phyloP scores from a whole-genome alignment of 2,888 invertebrate species.

The Melipona bicolor region DNA sequence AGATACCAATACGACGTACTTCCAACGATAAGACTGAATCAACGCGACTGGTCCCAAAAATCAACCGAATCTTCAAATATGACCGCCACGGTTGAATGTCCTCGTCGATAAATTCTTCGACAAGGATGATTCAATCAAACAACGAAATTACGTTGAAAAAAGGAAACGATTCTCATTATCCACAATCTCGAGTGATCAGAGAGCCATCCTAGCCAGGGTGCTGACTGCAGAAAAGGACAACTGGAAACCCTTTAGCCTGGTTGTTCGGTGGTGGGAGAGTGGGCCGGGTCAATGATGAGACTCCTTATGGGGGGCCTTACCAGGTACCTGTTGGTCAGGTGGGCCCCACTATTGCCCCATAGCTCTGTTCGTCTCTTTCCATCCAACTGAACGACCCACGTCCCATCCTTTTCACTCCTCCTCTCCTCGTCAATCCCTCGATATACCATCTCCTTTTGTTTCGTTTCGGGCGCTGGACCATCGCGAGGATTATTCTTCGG shows the following conservation, averaged over 20 bases:
- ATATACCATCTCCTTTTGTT: slow-evolving; percentile 56
- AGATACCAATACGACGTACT: background rate
- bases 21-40: background rate
- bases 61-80: background rate
- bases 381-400: slow-evolving; percentile 17
- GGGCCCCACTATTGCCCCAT: slow-evolving; percentile 75
- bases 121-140: slow-evolving; percentile 37
- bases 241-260: slow-evolving; percentile 69
- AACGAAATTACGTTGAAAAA: slow-evolving; percentile 30
- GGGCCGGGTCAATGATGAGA: slow-evolving; percentile 79
- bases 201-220: slow-evolving; percentile 58
- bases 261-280: slow-evolving; percentile 71
- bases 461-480: slow-evolving; percentile 54
- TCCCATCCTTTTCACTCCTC: slow-evolving; percentile 50
- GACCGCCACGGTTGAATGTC: background rate
- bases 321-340: slow-evolving; percentile 81
- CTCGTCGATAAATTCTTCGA: slow-evolving; percentile 19
- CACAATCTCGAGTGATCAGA: slow-evolving; percentile 32
- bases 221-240: slow-evolving; percentile 68
- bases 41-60: background rate
- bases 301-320: slow-evolving; percentile 76
- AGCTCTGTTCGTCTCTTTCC: slow-evolving; percentile 46
- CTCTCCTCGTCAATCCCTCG: slow-evolving; percentile 50
- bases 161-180: slow-evolving; percentile 53
- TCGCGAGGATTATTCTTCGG: slow-evolving; percentile 71